phyloP scores from a whole-genome alignment of 23 tunicate genomes.

The Oikopleura dioica region DNA sequence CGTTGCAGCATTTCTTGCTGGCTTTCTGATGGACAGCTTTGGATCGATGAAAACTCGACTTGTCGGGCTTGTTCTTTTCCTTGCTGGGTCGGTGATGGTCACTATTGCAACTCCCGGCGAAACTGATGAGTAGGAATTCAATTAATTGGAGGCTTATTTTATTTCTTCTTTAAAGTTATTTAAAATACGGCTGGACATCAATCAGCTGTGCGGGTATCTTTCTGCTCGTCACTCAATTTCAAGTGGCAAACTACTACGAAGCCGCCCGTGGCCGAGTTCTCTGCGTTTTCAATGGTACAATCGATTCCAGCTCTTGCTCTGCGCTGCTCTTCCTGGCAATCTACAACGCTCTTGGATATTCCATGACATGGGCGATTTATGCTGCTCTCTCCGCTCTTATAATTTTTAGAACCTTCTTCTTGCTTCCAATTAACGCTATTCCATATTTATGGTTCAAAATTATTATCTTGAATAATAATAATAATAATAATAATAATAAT shows the following conservation, averaged over 20 bases:
- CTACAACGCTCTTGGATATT: background rate
- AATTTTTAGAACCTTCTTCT: background rate
- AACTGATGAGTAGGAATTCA: background rate
- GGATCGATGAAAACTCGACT: no score
- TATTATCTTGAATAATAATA: no score
- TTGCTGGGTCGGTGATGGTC: no score
- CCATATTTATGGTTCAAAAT: background rate
- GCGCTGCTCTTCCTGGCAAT: background rate
- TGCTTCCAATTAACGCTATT: background rate
- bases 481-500: no score
- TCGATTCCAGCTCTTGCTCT: background rate
- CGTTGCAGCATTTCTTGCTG: no score
- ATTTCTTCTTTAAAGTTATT: no score
- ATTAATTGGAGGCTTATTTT: no score
- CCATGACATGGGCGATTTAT: background rate
- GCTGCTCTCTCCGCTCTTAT: background rate
- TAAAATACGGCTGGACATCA: background rate
- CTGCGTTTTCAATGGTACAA: background rate
- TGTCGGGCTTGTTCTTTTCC: no score
- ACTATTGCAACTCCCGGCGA: background rate
- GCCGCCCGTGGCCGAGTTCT: background rate
- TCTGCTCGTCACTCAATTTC: background rate
- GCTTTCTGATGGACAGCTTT: no score
- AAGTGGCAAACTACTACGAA: background rate
- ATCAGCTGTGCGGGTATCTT: background rate